Conservation (phyloP, 2,113 vertebrate genomes). For the Symphodus melops region DNA sequence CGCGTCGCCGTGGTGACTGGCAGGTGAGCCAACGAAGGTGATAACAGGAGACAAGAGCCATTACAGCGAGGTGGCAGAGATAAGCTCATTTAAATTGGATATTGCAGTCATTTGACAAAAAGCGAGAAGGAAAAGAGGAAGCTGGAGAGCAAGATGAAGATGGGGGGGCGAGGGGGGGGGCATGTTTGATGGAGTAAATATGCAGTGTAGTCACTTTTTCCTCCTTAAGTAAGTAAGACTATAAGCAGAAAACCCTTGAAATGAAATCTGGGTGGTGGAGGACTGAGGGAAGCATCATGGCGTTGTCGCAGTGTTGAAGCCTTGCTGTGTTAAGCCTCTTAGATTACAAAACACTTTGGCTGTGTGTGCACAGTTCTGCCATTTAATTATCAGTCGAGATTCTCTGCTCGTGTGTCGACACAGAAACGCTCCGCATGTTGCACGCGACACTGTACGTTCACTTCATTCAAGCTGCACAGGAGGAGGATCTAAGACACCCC, state of each 20-base stretch:
- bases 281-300: constrained; percentile 44
- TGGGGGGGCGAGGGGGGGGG: no score
- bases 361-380: constrained; percentile 49
- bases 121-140: not conserved
- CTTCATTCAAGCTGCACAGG: not conserved
- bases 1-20: constrained; percentile 33
- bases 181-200: constrained; percentile 48
- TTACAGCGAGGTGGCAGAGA: constrained; percentile 56
- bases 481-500: not conserved
- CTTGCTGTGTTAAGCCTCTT: constrained; percentile 69
- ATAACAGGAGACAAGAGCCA: constrained; percentile 65
- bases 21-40: constrained; percentile 63
- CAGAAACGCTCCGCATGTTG: constrained; percentile 8
- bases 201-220: constrained; percentile 53
- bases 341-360: constrained; percentile 67
- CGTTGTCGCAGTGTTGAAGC: constrained; percentile 51
- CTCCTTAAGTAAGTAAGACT: constrained; percentile 61
- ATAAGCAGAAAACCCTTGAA: constrained; percentile 62
- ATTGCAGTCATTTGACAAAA: constrained; percentile 39
- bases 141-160: not conserved
- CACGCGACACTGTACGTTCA: not conserved
- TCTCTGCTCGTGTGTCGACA: constrained; percentile 29
- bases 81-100: constrained; percentile 74
- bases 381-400: constrained; percentile 64
- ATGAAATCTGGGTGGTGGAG: constrained; percentile 57